Base-by-base conservation (phyloP, 2,113 vertebrate species). In the Siniperca chuatsi region DNA sequence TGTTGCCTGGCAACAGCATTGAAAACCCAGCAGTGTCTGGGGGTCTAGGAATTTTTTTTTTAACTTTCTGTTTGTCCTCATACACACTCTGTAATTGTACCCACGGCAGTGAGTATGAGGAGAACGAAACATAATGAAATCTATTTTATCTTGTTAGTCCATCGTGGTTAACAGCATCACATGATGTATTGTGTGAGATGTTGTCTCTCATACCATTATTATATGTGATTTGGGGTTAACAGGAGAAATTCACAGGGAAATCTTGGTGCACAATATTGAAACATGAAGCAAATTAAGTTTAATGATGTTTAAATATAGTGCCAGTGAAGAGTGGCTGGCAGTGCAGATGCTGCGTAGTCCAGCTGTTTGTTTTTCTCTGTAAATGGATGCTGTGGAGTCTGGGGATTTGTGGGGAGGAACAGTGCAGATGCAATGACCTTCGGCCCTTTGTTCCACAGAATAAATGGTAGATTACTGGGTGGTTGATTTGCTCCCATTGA, bases 1-100 rank as follows among this genome's bases (percentile, higher is more conserved):
- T 88, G 96, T 96, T 96, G 95, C 96, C 90, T 92, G 92, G 95
- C 95, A 96, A 96, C 96, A 93, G 87, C 86, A 91, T 61, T 88
- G 87, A 90, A 90, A 92, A 93, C 86, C 90, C 79, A 84, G 90
- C 91, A 83, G 84, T 87, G 87, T 90, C 93, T 92, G 64, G 78
- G 80, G 87, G 90, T 90, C 88, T 86, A 20, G 55, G 58, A 66
- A 91, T 90, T 62, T 67, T 75, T 85, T 83, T 88, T 85, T 82
- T 86, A 88, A 90, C 74, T 92, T 88, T 93, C 65, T 92, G 76
- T 92, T 91, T 94, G 86, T 90, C 85, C 81, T 91, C 44, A 85
- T 48, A 55, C 85, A 90, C 87, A 78, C 88, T 89, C 89, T 86
- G 86, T 88, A 91, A 86, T 83, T 83, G 84, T 85, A 84, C 61